Conservation (phyloP, 2,797 vertebrate species). For the Macrochelys suwanniensis region DNA sequence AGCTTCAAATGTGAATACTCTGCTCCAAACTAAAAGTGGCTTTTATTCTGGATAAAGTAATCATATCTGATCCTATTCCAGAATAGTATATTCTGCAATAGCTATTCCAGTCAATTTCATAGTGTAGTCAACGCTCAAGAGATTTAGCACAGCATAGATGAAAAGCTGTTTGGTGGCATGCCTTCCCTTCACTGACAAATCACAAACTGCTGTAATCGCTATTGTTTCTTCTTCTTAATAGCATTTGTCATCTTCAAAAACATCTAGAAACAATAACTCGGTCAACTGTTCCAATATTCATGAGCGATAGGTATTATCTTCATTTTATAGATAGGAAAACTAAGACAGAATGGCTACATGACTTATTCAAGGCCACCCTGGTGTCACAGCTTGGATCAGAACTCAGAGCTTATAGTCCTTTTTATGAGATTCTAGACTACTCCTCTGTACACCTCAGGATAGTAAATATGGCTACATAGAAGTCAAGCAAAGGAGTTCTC, state of each 20-base stretch:
- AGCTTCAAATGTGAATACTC: too few relatives aligned
- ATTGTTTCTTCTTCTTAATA: neutral
- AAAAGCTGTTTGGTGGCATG: neutral
- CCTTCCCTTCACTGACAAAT: neutral
- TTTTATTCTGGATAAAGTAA: neutral
- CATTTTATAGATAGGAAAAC: neutral
- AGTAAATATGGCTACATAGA: neutral
- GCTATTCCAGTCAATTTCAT: neutral
- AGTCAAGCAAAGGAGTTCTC: neutral
- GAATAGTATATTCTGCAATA: neutral
- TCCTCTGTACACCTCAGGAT: neutral
- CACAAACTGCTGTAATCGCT: neutral
- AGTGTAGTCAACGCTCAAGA: neutral
- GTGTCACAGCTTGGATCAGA: neutral
- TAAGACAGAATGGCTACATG: too few relatives aligned
- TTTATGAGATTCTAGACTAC: neutral
- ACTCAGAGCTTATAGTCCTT: neutral
- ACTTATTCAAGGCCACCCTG: neutral
- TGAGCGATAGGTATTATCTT: neutral
- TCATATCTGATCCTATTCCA: neutral
- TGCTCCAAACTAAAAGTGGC: neutral
- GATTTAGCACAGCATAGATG: neutral
- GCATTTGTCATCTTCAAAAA: neutral
- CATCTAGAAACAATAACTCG: neutral
- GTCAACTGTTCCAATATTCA: neutral